Evolutionary conservation across 2,113 vertebrate species (phyloP).

Genomic region (Stercorarius parasiticus): DNA sequence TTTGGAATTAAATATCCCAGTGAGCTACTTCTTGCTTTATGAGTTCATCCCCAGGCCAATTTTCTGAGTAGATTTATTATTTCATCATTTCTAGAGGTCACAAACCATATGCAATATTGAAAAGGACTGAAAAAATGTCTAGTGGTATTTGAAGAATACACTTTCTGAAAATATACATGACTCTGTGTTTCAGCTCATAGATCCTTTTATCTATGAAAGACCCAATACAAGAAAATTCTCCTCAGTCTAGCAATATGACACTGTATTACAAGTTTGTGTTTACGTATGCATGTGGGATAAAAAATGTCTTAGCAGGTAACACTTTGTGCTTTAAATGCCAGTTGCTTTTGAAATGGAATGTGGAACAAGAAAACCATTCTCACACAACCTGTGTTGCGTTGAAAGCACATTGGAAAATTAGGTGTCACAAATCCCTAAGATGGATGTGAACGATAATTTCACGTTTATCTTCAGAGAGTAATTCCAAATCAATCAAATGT

Average conservation of each 20-base stretch:
- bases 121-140: background rate
- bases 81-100: background rate
- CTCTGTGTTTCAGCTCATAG: background rate
- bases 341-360: background rate
- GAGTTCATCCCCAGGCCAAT: background rate
- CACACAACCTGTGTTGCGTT: background rate
- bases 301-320: background rate
- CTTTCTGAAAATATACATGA: background rate
- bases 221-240: background rate
- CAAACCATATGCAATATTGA: background rate
- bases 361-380: background rate
- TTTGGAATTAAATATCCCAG: background rate
- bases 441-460: background rate
- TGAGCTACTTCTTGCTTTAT: background rate
- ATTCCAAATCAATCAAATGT: background rate
- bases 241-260: background rate
- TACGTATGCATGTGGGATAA: background rate
- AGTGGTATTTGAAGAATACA: background rate
- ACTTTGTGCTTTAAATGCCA: background rate
- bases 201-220: background rate
- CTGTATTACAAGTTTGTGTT: background rate
- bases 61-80: background rate
- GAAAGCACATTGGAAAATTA: background rate
- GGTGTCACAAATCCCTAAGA: background rate
- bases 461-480: background rate